Evolutionary conservation across 2,797 vertebrate genomes (phyloP).

Genomic region (Anabas testudineus): DNA sequence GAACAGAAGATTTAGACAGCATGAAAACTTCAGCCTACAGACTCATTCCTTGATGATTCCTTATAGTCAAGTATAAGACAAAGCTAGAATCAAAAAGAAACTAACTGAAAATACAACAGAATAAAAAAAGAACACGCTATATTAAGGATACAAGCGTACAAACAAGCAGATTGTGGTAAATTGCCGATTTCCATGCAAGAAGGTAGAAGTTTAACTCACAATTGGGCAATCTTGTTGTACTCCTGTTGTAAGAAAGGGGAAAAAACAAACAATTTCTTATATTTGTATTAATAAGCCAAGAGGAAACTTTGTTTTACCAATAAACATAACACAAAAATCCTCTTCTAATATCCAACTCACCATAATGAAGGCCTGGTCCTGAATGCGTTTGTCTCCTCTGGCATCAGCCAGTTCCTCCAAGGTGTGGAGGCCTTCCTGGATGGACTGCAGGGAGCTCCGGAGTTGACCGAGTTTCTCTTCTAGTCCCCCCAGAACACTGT

Average conservation of each 20-base stretch:
- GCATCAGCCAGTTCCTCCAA: conserved; percentile 78
- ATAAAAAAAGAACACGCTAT: not conserved
- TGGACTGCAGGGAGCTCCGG: conserved; percentile 60
- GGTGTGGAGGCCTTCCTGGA: conserved; percentile 73
- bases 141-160: not conserved
- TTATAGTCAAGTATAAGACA: not conserved
- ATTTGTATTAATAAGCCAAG: not conserved
- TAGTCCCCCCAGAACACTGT: conserved; percentile 73
- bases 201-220: conserved; percentile 73
- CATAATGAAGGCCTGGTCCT: conserved; percentile 85
- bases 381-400: conserved; percentile 67
- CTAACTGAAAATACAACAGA: not conserved
- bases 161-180: not conserved
- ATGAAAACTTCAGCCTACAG: not conserved
- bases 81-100: not conserved
- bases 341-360: conserved; percentile 54
- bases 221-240: conserved; percentile 77
- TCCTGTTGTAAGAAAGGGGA: conserved; percentile 71
- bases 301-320: not conserved
- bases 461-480: conserved; percentile 75
- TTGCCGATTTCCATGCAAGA: too few relatives aligned
- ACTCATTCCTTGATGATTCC: not conserved
- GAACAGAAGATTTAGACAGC: not conserved
- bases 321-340: not conserved
- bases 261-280: not conserved